A percentile compares a stretch with the other conserved stretches of the same genome.
phyloP scores from a whole-genome alignment of 2,888 invertebrate genomes.

The Luperina testacea region DNA sequence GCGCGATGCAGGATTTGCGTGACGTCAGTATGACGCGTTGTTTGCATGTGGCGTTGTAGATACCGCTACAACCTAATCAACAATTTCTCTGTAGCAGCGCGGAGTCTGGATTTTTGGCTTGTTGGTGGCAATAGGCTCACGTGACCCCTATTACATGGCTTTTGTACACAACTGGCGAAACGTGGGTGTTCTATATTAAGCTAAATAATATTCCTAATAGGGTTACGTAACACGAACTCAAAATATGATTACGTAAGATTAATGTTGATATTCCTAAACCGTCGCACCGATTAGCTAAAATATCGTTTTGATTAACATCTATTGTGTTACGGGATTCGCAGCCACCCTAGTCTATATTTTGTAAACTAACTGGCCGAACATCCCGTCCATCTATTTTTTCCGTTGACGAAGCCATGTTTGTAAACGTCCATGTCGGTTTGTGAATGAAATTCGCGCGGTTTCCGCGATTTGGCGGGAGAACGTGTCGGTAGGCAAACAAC shows the following conservation, averaged over 20 bases:
- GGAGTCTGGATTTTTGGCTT: not conserved
- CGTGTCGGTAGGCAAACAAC: conserved; percentile 65
- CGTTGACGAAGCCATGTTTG: conserved; percentile 85
- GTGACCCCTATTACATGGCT: not conserved
- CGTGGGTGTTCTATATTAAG: not conserved
- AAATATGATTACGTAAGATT: conserved; percentile 26
- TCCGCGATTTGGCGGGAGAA: conserved; percentile 84
- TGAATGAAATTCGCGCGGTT: conserved; percentile 88
- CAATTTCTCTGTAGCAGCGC: no score
- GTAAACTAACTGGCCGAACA: conserved; percentile 84
- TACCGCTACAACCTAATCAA: no score
- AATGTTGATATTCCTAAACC: conserved; percentile 50
- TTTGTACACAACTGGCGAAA: not conserved
- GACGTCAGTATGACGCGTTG: no score
- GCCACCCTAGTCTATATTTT: conserved; percentile 87
- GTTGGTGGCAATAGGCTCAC: no score
- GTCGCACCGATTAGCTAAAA: conserved; percentile 48
- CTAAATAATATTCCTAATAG: not conserved
- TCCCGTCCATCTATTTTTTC: conserved; percentile 89
- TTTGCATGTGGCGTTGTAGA: no score
- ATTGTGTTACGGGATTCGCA: conserved; percentile 74
- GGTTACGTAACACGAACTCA: not conserved
- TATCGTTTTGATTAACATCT: conserved; percentile 69
- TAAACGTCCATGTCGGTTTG: conserved; percentile 83
- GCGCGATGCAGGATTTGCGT: no score